Evolutionary conservation across 2,113 vertebrate species (phyloP).

Genomic region (Hystrix cristata): DNA sequence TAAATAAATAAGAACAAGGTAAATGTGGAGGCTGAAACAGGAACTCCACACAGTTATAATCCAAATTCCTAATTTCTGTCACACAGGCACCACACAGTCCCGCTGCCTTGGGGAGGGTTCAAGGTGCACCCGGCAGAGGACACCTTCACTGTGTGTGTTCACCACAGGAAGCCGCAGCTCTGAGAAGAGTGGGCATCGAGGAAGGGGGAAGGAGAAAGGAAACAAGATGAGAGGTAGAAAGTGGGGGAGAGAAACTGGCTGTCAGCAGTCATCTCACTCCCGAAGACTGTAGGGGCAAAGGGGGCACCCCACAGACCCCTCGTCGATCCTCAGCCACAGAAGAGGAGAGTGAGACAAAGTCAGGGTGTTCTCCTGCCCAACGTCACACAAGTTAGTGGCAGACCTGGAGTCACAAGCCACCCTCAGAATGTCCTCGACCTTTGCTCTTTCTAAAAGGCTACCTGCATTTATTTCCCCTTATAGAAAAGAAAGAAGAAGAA

Average conservation of each 20-base stretch:
- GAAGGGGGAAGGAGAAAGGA: neutral
- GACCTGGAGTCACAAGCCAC: neutral
- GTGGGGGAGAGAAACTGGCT: neutral
- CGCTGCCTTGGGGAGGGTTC: rapidly evolving
- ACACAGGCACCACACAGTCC: neutral
- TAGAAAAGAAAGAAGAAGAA: neutral
- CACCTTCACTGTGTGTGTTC: neutral
- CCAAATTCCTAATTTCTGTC: neutral
- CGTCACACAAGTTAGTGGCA: neutral
- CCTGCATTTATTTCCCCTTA: neutral
- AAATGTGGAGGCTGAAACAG: neutral
- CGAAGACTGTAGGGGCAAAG: neutral
- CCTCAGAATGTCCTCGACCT: neutral
- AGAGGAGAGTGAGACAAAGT: neutral
- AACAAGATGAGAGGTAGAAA: neutral
- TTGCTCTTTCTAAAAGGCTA: neutral
- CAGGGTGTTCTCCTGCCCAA: neutral
- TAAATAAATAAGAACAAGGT: neutral
- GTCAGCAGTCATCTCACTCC: neutral
- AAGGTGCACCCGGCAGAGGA: too few relatives aligned
- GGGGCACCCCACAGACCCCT: neutral
- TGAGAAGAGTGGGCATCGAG: rapidly evolving
- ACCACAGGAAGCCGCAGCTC: neutral
- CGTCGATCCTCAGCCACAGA: neutral
- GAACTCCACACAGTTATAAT: neutral